These are phyloP conservation scores for Netelia fuscicornis DNA, from an alignment of 2,888 invertebrate genomes.

Conservation along the genomic window DNA sequence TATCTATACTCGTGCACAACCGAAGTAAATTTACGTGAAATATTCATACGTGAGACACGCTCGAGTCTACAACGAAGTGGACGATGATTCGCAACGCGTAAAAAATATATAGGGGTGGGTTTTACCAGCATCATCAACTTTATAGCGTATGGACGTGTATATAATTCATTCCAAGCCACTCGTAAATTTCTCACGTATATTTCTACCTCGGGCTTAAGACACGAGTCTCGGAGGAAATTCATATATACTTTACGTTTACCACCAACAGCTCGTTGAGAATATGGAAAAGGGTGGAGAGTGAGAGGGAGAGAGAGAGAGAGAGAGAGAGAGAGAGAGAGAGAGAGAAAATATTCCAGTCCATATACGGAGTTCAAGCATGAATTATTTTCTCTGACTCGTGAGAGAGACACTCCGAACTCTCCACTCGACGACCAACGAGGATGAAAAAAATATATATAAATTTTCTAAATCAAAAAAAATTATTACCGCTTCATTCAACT, in stretches of 20 bases:
- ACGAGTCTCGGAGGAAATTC: conserved; percentile 51
- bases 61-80: conserved; percentile 31
- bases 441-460: not conserved
- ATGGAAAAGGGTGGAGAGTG: not conserved
- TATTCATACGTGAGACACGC: not conserved
- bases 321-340: not conserved
- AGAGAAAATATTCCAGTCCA: not conserved
- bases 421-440: not conserved
- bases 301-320: no score
- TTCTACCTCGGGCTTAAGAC: conserved; percentile 23
- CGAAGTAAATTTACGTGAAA: conserved; percentile 28
- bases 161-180: conserved; percentile 36
- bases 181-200: conserved; percentile 48
- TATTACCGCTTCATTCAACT: no score
- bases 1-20: no score
- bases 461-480: not conserved
- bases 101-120: conserved; percentile 5
- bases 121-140: conserved; percentile 32
- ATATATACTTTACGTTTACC: conserved; percentile 38
- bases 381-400: conserved; percentile 14
- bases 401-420: conserved; percentile 2
- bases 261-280: conserved; percentile 21
- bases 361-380: not conserved
- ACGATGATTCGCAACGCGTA: conserved; percentile 31
- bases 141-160: conserved; percentile 5